A percentile compares a stretch with the other conserved stretches of the same genome.
These are phyloP conservation scores for Myotis daubentonii DNA, from an alignment of 2,797 vertebrate species.

Conservation along the genomic window DNA sequence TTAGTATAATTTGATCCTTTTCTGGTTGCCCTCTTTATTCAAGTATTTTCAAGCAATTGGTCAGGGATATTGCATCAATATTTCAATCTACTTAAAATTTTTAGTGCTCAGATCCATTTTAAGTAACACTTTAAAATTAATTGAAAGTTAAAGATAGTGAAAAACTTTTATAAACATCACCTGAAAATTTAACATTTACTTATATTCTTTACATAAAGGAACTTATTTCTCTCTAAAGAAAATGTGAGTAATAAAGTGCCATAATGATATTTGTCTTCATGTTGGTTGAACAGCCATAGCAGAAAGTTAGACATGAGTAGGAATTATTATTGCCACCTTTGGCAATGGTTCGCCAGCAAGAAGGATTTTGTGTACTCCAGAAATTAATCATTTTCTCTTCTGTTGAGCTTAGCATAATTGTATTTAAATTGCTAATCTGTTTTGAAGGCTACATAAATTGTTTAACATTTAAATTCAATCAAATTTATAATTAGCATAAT, in stretches of 20 bases:
- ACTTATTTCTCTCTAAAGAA: constrained; percentile 8
- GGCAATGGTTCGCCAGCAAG: background rate
- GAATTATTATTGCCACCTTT: background rate
- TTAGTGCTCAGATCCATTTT: background rate
- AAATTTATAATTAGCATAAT: background rate
- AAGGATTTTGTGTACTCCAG: background rate
- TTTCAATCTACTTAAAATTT: background rate
- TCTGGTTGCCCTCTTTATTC: background rate
- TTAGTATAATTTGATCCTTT: constrained; percentile 30
- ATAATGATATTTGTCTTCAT: background rate
- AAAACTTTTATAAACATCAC: background rate
- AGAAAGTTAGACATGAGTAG: background rate
- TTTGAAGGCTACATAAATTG: constrained; percentile 52
- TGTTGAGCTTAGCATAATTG: background rate
- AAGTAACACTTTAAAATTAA: background rate
- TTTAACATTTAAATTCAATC: constrained; percentile 34
- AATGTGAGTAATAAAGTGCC: background rate
- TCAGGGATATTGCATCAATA: background rate
- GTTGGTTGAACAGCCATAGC: background rate
- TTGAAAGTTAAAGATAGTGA: constrained; percentile 4
- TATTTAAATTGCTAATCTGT: constrained; percentile 51
- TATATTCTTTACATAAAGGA: background rate
- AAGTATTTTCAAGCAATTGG: constrained; percentile 35
- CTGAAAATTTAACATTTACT: background rate
- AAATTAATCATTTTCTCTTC: constrained; percentile 15